Conservation (phyloP, 2,888 invertebrate species). For the Sepiola atlantica region DNA sequence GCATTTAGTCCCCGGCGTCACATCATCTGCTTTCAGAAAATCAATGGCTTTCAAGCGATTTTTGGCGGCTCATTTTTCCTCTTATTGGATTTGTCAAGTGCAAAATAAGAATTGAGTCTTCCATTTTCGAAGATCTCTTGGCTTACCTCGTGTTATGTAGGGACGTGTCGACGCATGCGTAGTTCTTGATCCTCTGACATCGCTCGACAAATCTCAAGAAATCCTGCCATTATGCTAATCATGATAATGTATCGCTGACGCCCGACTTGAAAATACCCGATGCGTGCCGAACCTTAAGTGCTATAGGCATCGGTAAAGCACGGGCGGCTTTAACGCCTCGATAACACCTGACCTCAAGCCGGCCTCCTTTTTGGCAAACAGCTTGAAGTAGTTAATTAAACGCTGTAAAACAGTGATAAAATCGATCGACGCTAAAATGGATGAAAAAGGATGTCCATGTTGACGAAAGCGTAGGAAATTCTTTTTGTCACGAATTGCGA, state of each 20-base stretch:
- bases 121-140: neutral
- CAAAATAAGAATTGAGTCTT: neutral
- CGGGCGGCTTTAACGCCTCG: neutral
- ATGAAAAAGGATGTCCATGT: neutral
- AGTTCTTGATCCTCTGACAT: neutral
- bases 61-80: neutral
- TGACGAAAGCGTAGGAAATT: neutral
- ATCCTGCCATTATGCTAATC: neutral
- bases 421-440: neutral
- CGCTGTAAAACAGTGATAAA: neutral
- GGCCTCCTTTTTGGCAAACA: neutral
- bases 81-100: neutral
- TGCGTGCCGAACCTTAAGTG: neutral
- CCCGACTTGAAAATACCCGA: neutral
- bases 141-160: neutral
- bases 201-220: neutral
- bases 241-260: neutral
- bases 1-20: neutral
- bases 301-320: neutral
- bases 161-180: neutral
- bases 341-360: neutral
- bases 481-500: neutral
- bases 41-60: neutral
- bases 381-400: neutral
- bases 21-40: neutral